Base-by-base conservation (phyloP, 2,113 vertebrate genomes). In the Actenoides hombroni region DNA sequence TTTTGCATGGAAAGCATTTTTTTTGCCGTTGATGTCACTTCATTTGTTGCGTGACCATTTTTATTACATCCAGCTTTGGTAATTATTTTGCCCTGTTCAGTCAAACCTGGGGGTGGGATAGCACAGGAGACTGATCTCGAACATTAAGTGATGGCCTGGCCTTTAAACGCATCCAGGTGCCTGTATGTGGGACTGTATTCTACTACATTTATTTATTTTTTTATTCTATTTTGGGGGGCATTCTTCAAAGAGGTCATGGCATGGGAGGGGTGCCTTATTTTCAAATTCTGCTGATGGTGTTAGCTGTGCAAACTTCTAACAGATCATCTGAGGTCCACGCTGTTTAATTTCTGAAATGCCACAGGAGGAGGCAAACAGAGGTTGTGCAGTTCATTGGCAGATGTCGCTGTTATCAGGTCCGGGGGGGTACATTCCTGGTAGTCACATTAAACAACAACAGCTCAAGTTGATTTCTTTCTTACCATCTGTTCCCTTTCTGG, bases 351-450 rank as follows among this genome's bases (percentile, higher is more conserved):
- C 35, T 81, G 53, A 69, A 69, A 81, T 48, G 19, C 5, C 23
- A 37, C 1, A 61, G 65, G 35, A 74, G 11, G 39, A 13, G 10
- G 39, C 20, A 90, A 88, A 76, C 2, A 65, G 46, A 56, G 44
- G 24, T 17, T 35, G n/a, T 1, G 2, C 26, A 56, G 31, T 65
- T 73, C 33, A 35, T 0, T 23, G 39, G 31, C 6, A 53, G 33
- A 48, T 46, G 12, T 2, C 77, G 33, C 6, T 42, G 54, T 56
- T 61, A 10, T 5, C 40, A 11, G 8, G 9, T 21, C 73, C 29
- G 7, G 26, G 8, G 8, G 26, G 8, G 9, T 28, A 53, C 31
- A 15, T 33, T 86, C 46, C 73, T 61, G 18, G 19, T 15, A 65
- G 44, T 46, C 39, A 31, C 12, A 59, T 40, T 75, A 70, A 60